Evolutionary conservation across 2,113 vertebrate genomes (phyloP).

Genomic region (Myrmophylax atrothorax): DNA sequence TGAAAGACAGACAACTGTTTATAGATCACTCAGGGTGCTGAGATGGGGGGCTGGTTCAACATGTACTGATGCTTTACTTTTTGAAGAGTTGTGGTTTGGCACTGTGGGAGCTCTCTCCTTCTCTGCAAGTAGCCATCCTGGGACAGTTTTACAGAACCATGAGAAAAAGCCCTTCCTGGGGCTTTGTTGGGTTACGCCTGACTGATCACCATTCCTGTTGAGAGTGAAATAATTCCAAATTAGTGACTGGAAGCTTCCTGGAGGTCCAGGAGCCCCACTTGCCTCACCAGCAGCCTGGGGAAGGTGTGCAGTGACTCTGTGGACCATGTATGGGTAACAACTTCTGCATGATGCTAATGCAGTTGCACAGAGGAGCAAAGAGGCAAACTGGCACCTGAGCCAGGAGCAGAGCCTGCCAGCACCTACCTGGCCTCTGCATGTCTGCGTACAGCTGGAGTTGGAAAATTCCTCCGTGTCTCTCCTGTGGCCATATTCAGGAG

Average conservation of each 20-base stretch:
- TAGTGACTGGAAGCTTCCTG: neutral
- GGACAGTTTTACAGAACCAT: neutral
- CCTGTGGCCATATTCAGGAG: rapidly evolving
- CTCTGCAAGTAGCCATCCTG: neutral
- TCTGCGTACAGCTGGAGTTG: rapidly evolving
- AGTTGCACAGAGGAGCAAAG: neutral
- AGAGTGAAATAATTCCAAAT: neutral
- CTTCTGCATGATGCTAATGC: neutral
- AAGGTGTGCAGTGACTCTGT: rapidly evolving
- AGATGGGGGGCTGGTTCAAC: neutral
- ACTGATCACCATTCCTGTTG: neutral
- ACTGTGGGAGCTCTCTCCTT: neutral
- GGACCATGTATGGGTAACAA: rapidly evolving
- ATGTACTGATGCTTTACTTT: neutral
- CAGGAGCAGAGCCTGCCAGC: neutral
- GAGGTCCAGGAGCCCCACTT: neutral
- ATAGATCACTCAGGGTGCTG: neutral
- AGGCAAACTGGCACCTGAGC: neutral
- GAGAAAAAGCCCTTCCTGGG: neutral
- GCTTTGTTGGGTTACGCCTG: neutral
- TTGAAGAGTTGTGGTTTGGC: neutral
- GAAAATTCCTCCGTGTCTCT: neutral
- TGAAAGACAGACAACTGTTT: neutral
- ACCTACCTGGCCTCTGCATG: too few relatives aligned
- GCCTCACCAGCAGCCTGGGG: neutral